Base-by-base conservation (phyloP, 2,113 vertebrate species). In the Syngnathus floridae region DNA sequence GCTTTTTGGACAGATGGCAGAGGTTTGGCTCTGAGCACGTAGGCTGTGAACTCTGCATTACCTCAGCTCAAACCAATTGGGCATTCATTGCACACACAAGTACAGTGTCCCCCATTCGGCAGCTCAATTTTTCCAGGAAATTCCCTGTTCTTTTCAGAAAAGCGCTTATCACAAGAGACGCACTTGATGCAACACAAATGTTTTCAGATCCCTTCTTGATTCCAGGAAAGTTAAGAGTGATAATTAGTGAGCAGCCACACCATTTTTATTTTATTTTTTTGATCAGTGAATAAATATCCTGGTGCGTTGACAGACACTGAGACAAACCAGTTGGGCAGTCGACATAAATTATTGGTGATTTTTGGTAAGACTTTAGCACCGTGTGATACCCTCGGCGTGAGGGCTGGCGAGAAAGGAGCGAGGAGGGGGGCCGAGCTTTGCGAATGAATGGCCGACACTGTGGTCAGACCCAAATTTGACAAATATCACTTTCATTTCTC, bases 11-110 rank as follows among this genome's bases (percentile, higher is more conserved):
- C 73, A 72, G 78, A 79, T 83, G 71, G 76, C 62, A 65, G 48
- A 36, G 69, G 76, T 77, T 74, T 76, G 69, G 77, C 79, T 69
- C 69, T 62, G 73, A 78, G 75, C 79, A 84, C 55, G 54, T 60
- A 62, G 77, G 66, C 80, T 65, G 72, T 88, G 83, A 88, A 88
- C 83, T 83, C 76, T 84, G 78, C 62, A 73, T 86, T 78, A 84
- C 82, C 83, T 82, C 75, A 72, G 71, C 31, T 80, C 35, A 38
- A 72, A 80, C 73, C 70, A 75, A 67, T 78, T 74, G 74, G 70
- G 74, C 76, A 72, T 82, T 86, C 71, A 81, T 70, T 37, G 38
- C 26, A 66, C 56, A 60, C 72, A 77, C 72, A 68, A 76, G 70
- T 72, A 74, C 72, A 82, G 62, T 73, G 75, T 43, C 69, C 58